Evolutionary conservation across 2,113 vertebrate species (phyloP), one percentile per base, ranked within the genome.

Genomic region (Ranitomeya imitator): DNA sequence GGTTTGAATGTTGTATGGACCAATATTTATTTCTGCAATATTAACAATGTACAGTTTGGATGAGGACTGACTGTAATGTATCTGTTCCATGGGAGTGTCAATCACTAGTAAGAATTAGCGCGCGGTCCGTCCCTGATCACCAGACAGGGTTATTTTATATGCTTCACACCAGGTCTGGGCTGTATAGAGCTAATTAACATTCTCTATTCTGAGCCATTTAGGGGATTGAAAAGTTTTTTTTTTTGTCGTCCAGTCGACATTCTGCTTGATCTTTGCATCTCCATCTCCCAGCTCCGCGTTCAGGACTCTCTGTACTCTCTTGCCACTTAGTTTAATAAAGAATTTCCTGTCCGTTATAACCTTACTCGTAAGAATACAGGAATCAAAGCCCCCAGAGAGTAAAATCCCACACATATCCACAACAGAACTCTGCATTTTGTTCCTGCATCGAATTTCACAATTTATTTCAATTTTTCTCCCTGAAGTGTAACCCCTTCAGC

Each of bases 381-480:
- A 63, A 79, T 74, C 79, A 74, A 61, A 18, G 45, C 90, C 51
- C 90, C 85, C 57, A 83, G 81, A 90, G 65, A 91, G 79, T 63
- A 18, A 76, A 69, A 85, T 85, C 83, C 90, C 51, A 86, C 83
- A 92, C 83, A 90, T 65, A 63, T 88, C 87, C 85, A 88, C 90
- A 92, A 91, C 78, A 87, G 89, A 92, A 92, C 77, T 67, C n/a
- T 19, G n/a, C 21, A 7, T 67, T 57, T 63, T 54, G 79, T 79
- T 7, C 69, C 73, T 87, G 67, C 79, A 45, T 88, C 51, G 21
- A 78, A 78, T 83, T 78, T 37, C 21, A 54, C 15, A n/a, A 77
- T 65, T 77, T 76, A 65, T 88, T 77, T 84, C 31, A 54, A 16
- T 78, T 79, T 78, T 79, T 79, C 45, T 76, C 18, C 0, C 18